Percentiles rank a stretch among this genome's conserved stretches.
phyloP scores from a whole-genome alignment of 1,140 invertebrate genomes.

The Coptotermes formosanus region DNA sequence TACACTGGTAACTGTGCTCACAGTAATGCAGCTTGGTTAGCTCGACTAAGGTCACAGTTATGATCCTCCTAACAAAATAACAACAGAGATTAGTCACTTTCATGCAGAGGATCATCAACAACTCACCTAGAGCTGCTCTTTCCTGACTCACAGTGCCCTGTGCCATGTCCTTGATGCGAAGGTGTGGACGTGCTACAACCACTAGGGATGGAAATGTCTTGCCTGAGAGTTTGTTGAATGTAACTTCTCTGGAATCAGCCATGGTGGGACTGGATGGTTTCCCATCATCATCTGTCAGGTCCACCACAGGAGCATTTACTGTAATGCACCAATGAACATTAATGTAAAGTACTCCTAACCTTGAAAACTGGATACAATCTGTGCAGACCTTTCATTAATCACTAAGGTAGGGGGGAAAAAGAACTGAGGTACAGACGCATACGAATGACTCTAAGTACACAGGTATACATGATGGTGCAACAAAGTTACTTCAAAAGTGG shows the following conservation, averaged over 20 bases:
- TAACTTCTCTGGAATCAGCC: constrained; percentile 67
- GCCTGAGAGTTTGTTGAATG: constrained; percentile 65
- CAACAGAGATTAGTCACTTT: too few relatives aligned
- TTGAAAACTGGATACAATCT: too few relatives aligned
- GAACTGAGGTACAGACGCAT: neutral
- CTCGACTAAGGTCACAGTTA: too few relatives aligned
- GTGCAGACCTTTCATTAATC: too few relatives aligned
- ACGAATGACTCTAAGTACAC: neutral
- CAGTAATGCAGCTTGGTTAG: too few relatives aligned
- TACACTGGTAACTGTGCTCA: too few relatives aligned
- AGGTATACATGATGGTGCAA: too few relatives aligned
- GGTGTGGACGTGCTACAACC: constrained; percentile 73
- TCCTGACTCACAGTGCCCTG: constrained; percentile 46
- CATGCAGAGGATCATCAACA: neutral
- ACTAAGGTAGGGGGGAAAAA: neutral
- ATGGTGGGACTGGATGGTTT: constrained; percentile 35
- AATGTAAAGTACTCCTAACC: neutral
- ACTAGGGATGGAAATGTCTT: constrained; percentile 82
- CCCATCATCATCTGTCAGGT: constrained; percentile 45
- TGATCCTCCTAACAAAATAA: too few relatives aligned
- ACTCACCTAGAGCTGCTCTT: constrained; percentile 51
- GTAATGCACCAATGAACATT: constrained; percentile 21
- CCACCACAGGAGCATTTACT: constrained; percentile 32
- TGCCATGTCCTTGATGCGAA: constrained; percentile 62
- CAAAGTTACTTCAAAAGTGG: too few relatives aligned